Evolutionary conservation across 1,140 invertebrate genomes (phyloP).

Genomic region (Drosophila malerkotliana): DNA sequence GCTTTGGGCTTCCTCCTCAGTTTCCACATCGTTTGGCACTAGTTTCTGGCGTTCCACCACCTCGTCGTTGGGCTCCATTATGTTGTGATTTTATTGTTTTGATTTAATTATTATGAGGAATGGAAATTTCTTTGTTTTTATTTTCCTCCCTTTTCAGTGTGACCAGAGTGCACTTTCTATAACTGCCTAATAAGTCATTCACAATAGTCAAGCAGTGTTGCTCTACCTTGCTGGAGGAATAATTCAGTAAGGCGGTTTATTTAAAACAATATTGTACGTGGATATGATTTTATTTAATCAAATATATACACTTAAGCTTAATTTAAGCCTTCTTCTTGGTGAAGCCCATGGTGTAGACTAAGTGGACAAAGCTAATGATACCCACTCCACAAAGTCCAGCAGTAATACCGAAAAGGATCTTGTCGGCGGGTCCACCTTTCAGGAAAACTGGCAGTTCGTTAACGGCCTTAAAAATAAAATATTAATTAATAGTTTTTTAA

Average conservation of each 20-base stretch:
- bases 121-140: slow-evolving; percentile 58
- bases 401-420: slow-evolving; percentile 75
- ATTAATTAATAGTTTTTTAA: background rate
- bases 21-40: slow-evolving; percentile 78
- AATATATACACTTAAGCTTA: slow-evolving; percentile 29
- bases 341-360: slow-evolving; percentile 80
- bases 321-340: slow-evolving; percentile 77
- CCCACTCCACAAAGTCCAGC: slow-evolving; percentile 74
- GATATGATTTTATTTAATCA: slow-evolving; percentile 25
- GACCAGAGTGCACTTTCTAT: background rate
- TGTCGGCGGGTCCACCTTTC: slow-evolving; percentile 79
- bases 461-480: slow-evolving; percentile 48
- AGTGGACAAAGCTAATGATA: slow-evolving; percentile 66
- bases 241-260: background rate
- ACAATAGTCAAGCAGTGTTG: background rate
- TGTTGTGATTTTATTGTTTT: background rate
- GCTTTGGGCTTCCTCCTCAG: slow-evolving; percentile 76
- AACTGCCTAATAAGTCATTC: background rate
- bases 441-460: slow-evolving; percentile 78
- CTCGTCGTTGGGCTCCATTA: slow-evolving; percentile 82
- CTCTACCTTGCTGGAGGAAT: background rate
- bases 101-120: slow-evolving; percentile 5
- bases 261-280: background rate
- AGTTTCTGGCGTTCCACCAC: slow-evolving; percentile 81
- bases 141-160: slow-evolving; percentile 25